Evolutionary conservation across 2,113 vertebrate species (phyloP).

Genomic region (Hemichromis elongatus): DNA sequence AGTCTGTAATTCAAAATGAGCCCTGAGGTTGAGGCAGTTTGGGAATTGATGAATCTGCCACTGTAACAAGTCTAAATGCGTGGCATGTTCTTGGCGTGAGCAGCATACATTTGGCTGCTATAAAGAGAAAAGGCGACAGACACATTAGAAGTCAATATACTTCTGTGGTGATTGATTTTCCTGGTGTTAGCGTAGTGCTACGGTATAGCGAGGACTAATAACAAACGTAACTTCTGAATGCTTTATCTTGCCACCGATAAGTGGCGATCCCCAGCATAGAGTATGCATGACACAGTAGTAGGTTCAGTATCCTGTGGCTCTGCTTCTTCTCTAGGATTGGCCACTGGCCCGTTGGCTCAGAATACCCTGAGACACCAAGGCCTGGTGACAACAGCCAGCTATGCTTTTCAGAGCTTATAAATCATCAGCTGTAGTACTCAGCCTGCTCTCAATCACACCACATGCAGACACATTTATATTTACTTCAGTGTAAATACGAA

Average conservation of each 20-base stretch:
- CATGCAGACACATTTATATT: background rate
- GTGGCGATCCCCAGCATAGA: background rate
- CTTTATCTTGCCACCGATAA: background rate
- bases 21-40: background rate
- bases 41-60: background rate
- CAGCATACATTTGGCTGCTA: background rate
- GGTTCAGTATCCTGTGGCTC: background rate
- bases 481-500: background rate
- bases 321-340: background rate
- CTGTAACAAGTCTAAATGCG: background rate
- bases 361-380: background rate
- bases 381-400: slow-evolving; percentile 11
- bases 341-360: background rate
- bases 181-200: background rate
- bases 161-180: background rate
- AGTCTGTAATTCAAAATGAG: background rate
- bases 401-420: background rate
- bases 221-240: background rate
- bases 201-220: background rate
- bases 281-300: background rate
- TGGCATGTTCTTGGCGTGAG: background rate
- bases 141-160: background rate
- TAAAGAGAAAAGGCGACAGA: background rate
- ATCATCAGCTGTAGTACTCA: background rate
- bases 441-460: background rate